Conservation (phyloP, 2,797 vertebrate species). For the Psittacula derbiana region DNA sequence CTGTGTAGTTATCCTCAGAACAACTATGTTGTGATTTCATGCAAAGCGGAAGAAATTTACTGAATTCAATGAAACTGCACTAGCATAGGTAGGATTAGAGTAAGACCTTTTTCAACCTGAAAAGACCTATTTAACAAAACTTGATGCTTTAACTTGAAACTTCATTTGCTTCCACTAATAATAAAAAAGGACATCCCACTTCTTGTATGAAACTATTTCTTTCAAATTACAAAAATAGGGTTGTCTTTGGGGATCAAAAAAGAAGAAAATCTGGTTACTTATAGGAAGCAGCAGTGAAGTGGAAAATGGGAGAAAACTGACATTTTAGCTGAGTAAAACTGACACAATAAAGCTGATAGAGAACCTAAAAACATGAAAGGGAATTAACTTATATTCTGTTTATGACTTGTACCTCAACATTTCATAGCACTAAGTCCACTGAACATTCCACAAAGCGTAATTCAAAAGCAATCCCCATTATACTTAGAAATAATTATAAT, state of each 20-base stretch:
- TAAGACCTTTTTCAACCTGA: not conserved
- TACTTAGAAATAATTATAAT: not conserved
- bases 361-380: not conserved
- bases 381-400: not conserved
- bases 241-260: not conserved
- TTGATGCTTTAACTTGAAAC: not conserved
- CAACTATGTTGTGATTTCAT: not conserved
- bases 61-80: not conserved
- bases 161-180: not conserved
- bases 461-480: not conserved
- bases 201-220: not conserved
- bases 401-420: not conserved
- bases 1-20: not conserved
- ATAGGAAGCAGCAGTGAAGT: not conserved
- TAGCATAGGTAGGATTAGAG: not conserved
- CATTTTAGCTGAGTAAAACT: not conserved
- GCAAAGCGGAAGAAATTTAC: not conserved
- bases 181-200: not conserved
- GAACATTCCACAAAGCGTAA: not conserved
- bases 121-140: not conserved
- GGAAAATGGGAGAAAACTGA: not conserved
- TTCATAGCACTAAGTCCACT: not conserved
- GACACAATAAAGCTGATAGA: not conserved
- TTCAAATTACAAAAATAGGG: not conserved
- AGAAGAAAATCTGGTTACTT: not conserved